Base-by-base conservation (phyloP, 2,888 invertebrate genomes). In the Cristatella mucedo region DNA sequence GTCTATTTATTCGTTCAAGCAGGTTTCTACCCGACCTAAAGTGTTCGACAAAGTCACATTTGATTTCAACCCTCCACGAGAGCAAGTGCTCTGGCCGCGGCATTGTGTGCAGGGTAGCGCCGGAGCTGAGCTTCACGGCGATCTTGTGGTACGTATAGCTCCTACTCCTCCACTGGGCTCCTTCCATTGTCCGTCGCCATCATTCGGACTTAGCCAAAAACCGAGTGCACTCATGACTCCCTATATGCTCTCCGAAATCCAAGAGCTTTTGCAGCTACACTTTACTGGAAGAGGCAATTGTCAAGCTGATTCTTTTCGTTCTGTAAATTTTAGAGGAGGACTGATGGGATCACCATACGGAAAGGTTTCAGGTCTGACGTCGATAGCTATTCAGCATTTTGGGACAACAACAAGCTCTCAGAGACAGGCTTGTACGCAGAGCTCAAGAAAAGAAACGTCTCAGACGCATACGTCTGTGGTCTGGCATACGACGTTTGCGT, bases 331-430 rank as follows among this genome's bases (percentile, higher is more conserved):
- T n/a, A 61, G 61, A 41, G 56, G 15, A 47, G 48, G 20, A 46
- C 54, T 11, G 46, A 50, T 33, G 50, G 51, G 4, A 33, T 55
- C 9, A 42, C 50, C 41, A 56, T 68, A 7, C 55, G 56, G 42
- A 69, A 70, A 49, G 93, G 93, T 29, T 83, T 82, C 1, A 82
- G 87, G 67, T 80, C 91, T 0, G 84, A 87, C 51, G 82, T 93
- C 41, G 95, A 95, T 67, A 87, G 89, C 2, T 95, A 95, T 68
- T 91, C 91, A 0, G 93, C 89, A 33, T 95, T 95, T 72, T 89
- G 86, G 83, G 93, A 95, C 69, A 95, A 95, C 69, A 82, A 83
- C 68, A 85, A 84, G 66, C 69, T 82, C 44, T 79, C 81, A 1
- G 79, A 85, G 61, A 91, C 91, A 4, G 78, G 79, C 9, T 71